phyloP scores from a whole-genome alignment of 2,113 vertebrate species.

The Phyllopteryx taeniolatus region DNA sequence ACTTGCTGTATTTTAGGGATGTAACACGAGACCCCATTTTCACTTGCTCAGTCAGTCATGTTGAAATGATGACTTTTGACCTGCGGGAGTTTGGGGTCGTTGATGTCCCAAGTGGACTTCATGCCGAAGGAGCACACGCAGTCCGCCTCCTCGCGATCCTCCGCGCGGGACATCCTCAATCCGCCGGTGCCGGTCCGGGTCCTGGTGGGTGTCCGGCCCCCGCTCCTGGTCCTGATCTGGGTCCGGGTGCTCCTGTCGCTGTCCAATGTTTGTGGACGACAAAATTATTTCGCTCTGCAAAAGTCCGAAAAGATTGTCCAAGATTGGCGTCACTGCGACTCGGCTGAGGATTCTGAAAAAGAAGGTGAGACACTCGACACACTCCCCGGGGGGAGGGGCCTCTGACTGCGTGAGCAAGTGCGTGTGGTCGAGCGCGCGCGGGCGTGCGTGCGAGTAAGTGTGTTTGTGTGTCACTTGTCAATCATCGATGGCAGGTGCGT shows the following conservation, averaged over 20 bases:
- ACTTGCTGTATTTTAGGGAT: too few species aligned
- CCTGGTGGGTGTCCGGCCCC: background rate
- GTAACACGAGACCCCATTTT: background rate
- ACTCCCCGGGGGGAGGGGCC: constrained; percentile 1
- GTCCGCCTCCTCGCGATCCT: constrained; percentile 65
- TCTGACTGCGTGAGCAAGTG: background rate
- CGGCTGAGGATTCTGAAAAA: constrained; percentile 20
- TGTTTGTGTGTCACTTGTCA: background rate
- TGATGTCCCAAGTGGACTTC: constrained; percentile 95
- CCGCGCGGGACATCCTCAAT: constrained; percentile 67
- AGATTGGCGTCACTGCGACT: constrained; percentile 7
- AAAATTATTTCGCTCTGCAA: background rate
- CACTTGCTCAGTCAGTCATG: background rate
- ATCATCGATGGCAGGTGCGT: too few species aligned
- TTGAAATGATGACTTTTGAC: constrained; percentile 50
- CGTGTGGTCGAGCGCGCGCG: background rate
- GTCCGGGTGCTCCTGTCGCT: background rate
- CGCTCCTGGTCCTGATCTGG: background rate
- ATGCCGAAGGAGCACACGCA: constrained; percentile 69
- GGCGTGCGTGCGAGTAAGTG: background rate
- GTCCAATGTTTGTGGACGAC: background rate
- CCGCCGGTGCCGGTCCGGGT: background rate
- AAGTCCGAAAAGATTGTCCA: background rate
- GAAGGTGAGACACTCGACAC: constrained; percentile 26
- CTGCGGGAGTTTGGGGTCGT: constrained; percentile 92